These are phyloP conservation scores for Paguma larvata DNA, from an alignment of 2,797 vertebrate species.

Conservation along the genomic window DNA sequence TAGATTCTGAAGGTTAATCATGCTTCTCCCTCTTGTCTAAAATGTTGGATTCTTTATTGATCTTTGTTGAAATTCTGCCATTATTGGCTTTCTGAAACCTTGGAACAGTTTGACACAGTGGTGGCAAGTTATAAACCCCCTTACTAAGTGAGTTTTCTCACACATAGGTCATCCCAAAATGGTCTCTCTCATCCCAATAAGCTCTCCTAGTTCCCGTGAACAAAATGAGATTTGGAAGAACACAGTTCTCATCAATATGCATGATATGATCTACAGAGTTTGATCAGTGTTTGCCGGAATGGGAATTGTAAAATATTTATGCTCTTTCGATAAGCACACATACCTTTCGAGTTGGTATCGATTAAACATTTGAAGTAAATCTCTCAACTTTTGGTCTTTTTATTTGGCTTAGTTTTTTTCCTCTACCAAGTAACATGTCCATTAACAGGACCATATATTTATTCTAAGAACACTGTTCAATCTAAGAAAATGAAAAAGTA, in stretches of 20 bases:
- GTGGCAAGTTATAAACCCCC: not conserved
- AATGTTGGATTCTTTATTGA: conserved; percentile 59
- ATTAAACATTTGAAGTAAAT: conserved; percentile 72
- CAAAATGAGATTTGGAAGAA: conserved; percentile 49
- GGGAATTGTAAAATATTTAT: conserved; percentile 72
- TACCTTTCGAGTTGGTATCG: conserved; percentile 41
- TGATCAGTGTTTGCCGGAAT: conserved; percentile 43
- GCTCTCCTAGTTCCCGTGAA: conserved; percentile 17
- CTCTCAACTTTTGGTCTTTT: conserved; percentile 53
- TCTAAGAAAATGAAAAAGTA: conserved; percentile 7
- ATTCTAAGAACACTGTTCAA: not conserved
- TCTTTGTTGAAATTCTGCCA: conserved; percentile 32
- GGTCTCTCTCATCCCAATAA: conserved; percentile 25
- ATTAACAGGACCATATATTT: conserved; percentile 14
- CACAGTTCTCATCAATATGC: conserved; percentile 34
- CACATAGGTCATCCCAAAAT: conserved; percentile 35
- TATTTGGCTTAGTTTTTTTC: not conserved
- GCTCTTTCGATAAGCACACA: conserved; percentile 26
- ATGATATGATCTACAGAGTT: conserved; percentile 12
- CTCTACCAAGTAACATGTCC: not conserved
- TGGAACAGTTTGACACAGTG: conserved; percentile 27
- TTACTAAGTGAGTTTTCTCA: conserved; percentile 55
- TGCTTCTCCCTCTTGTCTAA: conserved; percentile 33
- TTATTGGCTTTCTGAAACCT: conserved; percentile 60
- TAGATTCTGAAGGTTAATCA: conserved; percentile 58